Evolutionary conservation across 2,888 invertebrate species (phyloP).

Genomic region (Pterostichus madidus): DNA sequence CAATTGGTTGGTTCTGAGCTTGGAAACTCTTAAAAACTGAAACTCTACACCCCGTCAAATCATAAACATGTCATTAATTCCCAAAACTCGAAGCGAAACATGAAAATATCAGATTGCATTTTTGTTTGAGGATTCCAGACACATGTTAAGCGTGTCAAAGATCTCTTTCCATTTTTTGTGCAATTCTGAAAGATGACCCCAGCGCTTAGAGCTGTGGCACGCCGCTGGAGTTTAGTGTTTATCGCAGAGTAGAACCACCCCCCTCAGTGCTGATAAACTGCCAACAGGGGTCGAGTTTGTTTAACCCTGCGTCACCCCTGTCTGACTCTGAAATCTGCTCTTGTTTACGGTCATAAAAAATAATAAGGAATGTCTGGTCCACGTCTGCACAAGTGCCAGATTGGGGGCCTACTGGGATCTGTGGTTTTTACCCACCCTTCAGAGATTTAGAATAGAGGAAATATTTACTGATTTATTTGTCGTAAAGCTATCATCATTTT

Average conservation of each 20-base stretch:
- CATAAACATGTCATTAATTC: slow-evolving; percentile 64
- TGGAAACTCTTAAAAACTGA: slow-evolving; percentile 22
- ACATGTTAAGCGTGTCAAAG: slow-evolving; percentile 64
- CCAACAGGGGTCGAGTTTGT: slow-evolving; percentile 63
- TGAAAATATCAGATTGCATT: slow-evolving; percentile 64
- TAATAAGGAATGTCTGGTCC: slow-evolving; percentile 54
- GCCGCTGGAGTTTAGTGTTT: slow-evolving; percentile 11
- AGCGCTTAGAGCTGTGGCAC: neutral
- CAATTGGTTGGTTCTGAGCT: slow-evolving; percentile 5
- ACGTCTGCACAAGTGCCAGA: slow-evolving; percentile 54
- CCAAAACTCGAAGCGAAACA: slow-evolving; percentile 56
- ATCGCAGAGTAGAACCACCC: slow-evolving; percentile 14
- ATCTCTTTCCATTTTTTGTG: slow-evolving; percentile 59
- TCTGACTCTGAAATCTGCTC: slow-evolving; percentile 49
- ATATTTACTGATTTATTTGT: slow-evolving; percentile 29
- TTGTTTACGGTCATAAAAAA: slow-evolving; percentile 52
- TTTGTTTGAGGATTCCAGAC: slow-evolving; percentile 63
- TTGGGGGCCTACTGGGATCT: neutral
- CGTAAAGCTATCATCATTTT: neutral
- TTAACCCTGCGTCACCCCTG: slow-evolving; percentile 64
- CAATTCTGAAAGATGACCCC: slow-evolving; percentile 58
- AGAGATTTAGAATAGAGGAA: neutral
- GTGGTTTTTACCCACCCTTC: too few species aligned
- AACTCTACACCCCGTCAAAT: slow-evolving; percentile 53
- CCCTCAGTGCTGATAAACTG: slow-evolving; percentile 61